Conservation (phyloP, 2,797 vertebrate genomes). For the Sus cebifrons region DNA sequence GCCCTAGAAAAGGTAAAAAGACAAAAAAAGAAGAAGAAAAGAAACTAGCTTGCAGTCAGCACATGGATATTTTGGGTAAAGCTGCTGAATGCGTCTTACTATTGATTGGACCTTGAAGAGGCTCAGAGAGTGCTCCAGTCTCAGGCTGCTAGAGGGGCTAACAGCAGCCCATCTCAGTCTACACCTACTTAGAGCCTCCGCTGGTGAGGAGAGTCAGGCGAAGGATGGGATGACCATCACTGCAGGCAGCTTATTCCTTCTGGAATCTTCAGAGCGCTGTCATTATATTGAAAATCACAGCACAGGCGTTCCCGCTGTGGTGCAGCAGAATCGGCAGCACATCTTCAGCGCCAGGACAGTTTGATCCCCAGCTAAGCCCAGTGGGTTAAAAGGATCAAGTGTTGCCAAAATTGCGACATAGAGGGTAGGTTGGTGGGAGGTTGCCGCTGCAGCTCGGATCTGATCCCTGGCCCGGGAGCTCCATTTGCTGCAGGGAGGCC, state of each 20-base stretch:
- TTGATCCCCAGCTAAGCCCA: too few species aligned
- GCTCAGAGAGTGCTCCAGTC: background rate
- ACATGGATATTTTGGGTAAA: background rate
- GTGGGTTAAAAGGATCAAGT: too few species aligned
- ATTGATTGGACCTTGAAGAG: background rate
- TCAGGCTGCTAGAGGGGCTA: background rate
- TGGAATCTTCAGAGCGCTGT: background rate
- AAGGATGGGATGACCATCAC: background rate
- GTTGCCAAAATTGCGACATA: too few species aligned
- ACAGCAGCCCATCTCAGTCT: background rate
- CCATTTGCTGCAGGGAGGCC: too few species aligned
- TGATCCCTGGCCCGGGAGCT: too few species aligned
- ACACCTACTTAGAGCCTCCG: fast-evolving
- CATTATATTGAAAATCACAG: background rate
- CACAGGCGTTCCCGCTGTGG: background rate
- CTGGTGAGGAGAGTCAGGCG: background rate
- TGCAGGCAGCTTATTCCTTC: background rate
- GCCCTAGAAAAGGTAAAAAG: too few species aligned
- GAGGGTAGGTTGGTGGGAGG: too few species aligned
- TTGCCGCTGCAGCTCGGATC: too few species aligned
- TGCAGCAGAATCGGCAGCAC: background rate
- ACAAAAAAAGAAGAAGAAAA: too few species aligned
- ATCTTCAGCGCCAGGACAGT: too few species aligned
- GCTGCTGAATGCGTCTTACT: background rate
- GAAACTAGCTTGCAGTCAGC: background rate